These are phyloP conservation scores for Siniperca scherzeri DNA, from an alignment of 2,797 vertebrate genomes.

Conservation along the genomic window DNA sequence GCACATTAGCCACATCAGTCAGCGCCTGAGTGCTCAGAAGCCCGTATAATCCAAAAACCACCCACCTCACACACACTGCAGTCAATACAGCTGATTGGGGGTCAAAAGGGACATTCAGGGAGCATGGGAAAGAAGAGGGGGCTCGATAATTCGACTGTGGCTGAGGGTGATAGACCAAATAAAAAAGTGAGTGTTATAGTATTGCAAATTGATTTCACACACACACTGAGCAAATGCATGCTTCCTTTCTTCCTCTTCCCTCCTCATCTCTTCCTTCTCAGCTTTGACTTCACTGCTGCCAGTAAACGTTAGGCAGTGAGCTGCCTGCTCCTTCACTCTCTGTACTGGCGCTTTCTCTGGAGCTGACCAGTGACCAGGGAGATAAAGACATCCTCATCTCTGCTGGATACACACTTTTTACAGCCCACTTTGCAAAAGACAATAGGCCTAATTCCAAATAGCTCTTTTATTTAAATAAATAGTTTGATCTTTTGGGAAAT, in stretches of 20 bases:
- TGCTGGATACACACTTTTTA: not conserved
- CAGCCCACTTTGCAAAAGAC: not conserved
- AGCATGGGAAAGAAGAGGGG: constrained; percentile 65
- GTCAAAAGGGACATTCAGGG: constrained; percentile 44
- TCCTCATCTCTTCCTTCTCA: constrained; percentile 18
- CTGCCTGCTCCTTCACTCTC: not conserved
- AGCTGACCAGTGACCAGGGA: not conserved
- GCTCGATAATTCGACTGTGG: constrained; percentile 37
- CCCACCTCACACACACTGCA: constrained; percentile 42
- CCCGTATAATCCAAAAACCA: constrained; percentile 38
- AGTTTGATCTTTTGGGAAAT: not conserved
- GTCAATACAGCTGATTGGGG: constrained; percentile 54
- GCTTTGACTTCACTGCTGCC: constrained; percentile 41
- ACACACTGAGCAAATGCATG: constrained; percentile 1
- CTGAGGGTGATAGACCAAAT: constrained; percentile 41
- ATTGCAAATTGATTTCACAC: constrained; percentile 51
- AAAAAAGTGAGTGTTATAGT: constrained; percentile 12
- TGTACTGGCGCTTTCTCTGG: not conserved
- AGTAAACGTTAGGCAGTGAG: constrained; percentile 22
- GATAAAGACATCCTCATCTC: constrained; percentile 10
- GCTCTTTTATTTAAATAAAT: not conserved
- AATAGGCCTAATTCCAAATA: not conserved
- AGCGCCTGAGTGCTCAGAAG: constrained; percentile 64
- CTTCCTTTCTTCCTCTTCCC: not conserved
- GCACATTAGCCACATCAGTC: constrained; percentile 67